Percentiles rank a stretch among this genome's conserved stretches.
These are phyloP conservation scores for Tineola bisselliella DNA, from an alignment of 2,888 invertebrate species.

Conservation along the genomic window DNA sequence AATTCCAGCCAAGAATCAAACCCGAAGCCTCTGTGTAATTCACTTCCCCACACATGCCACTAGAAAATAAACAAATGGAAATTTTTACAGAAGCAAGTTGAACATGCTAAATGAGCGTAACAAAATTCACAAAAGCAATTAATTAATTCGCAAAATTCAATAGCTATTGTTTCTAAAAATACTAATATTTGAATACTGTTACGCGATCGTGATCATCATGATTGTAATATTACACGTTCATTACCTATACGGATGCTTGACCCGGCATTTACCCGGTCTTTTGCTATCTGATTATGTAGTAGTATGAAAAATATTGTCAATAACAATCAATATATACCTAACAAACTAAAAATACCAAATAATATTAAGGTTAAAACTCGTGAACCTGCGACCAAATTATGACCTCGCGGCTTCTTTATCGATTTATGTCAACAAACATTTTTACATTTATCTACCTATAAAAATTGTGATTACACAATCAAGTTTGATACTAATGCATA, in stretches of 20 bases:
- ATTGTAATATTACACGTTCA: background rate
- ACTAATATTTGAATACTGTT: background rate
- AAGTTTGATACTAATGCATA: background rate
- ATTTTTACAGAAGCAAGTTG: too few species aligned
- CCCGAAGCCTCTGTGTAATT: too few species aligned
- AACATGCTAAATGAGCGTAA: too few species aligned
- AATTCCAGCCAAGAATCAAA: too few species aligned
- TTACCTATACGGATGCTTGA: too few species aligned
- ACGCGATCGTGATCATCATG: background rate
- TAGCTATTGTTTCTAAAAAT: background rate
- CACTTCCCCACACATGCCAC: too few species aligned
- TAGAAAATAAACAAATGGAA: too few species aligned
- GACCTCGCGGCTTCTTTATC: conserved; percentile 5
- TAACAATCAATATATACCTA: background rate
- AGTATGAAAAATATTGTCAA: background rate
- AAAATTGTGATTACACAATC: conserved; percentile 1
- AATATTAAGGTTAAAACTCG: background rate
- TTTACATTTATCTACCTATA: conserved; percentile 1
- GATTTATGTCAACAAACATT: background rate
- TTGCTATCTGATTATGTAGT: too few species aligned
- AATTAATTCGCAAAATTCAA: too few species aligned
- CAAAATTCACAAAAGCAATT: too few species aligned
- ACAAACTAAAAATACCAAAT: background rate
- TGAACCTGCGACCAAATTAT: background rate
- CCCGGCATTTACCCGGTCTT: too few species aligned